Evolutionary conservation across 1,140 invertebrate species (phyloP).

Genomic region (Drosophila lini): DNA sequence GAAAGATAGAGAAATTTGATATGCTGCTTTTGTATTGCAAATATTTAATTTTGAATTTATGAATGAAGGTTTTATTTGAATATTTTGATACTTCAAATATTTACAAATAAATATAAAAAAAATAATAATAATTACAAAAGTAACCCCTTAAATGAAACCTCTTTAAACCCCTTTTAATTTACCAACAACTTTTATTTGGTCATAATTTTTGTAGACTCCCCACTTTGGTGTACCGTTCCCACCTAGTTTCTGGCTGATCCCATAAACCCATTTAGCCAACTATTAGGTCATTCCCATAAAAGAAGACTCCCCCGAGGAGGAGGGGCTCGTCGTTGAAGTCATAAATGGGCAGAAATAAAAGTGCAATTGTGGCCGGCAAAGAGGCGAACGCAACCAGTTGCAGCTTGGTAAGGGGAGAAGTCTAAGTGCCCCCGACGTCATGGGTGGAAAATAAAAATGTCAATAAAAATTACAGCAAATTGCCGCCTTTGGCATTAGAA

Average conservation of each 20-base stretch:
- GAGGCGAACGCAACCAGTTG: conserved; percentile 48
- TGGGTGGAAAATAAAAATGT: conserved; percentile 63
- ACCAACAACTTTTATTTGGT: conserved; percentile 1
- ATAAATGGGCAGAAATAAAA: conserved; percentile 33
- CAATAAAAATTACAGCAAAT: conserved; percentile 68
- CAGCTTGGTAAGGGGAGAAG: conserved; percentile 25
- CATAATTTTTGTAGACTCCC: conserved; percentile 1
- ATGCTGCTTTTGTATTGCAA: not conserved
- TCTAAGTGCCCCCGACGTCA: conserved; percentile 56
- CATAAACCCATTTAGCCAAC: conserved; percentile 48
- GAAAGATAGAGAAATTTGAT: not conserved
- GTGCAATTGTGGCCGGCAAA: conserved; percentile 22
- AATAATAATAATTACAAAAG: no score
- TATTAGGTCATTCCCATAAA: conserved; percentile 55
- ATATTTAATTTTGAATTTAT: not conserved
- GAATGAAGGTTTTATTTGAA: not conserved
- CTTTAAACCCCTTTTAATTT: conserved; percentile 9
- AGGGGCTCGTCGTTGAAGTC: conserved; percentile 38
- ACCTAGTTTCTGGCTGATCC: conserved; percentile 19
- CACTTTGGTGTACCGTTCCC: conserved; percentile 10
- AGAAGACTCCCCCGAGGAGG: conserved; percentile 13
- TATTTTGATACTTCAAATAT: not conserved
- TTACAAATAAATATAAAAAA: no score
- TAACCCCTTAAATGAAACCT: not conserved
- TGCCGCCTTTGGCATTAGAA: conserved; percentile 24